Evolutionary conservation across 2,888 invertebrate genomes (phyloP).

Genomic region (Clusia tigrina): DNA sequence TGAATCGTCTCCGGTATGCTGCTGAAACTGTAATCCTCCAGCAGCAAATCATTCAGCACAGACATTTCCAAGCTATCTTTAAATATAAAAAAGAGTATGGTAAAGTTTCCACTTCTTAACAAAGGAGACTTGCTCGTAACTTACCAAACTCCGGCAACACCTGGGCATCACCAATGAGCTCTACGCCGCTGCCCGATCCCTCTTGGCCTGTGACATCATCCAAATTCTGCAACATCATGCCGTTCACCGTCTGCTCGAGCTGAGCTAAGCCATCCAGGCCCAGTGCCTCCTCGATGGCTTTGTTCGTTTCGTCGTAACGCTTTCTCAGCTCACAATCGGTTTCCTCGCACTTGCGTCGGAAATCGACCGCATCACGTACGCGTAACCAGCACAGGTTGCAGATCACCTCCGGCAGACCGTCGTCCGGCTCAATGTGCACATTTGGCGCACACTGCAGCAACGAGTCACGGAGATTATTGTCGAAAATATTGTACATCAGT

Average conservation of each 20-base stretch:
- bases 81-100: not conserved
- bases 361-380: conserved; percentile 46
- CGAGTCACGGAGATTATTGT: conserved; percentile 40
- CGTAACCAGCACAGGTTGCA: conserved; percentile 48
- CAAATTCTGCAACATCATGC: too few species aligned
- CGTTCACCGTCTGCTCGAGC: conserved; percentile 43
- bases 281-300: conserved; percentile 41
- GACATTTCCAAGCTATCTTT: conserved; percentile 21
- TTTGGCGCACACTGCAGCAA: conserved; percentile 41
- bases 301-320: conserved; percentile 43
- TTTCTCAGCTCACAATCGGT: conserved; percentile 48
- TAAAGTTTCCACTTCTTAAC: not conserved
- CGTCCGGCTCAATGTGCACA: conserved; percentile 41
- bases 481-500: conserved; percentile 42
- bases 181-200: conserved; percentile 16
- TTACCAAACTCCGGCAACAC: conserved; percentile 45
- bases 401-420: conserved; percentile 50
- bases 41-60: conserved; percentile 21
- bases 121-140: conserved; percentile 6
- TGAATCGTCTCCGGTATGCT: not conserved
- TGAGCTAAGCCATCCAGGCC: conserved; percentile 44
- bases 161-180: conserved; percentile 16
- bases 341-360: conserved; percentile 45
- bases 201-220: too few species aligned
- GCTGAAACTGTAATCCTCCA: conserved; percentile 17